phyloP scores from a whole-genome alignment of 2,797 vertebrate species.

The Lagorchestes hirsutus region DNA sequence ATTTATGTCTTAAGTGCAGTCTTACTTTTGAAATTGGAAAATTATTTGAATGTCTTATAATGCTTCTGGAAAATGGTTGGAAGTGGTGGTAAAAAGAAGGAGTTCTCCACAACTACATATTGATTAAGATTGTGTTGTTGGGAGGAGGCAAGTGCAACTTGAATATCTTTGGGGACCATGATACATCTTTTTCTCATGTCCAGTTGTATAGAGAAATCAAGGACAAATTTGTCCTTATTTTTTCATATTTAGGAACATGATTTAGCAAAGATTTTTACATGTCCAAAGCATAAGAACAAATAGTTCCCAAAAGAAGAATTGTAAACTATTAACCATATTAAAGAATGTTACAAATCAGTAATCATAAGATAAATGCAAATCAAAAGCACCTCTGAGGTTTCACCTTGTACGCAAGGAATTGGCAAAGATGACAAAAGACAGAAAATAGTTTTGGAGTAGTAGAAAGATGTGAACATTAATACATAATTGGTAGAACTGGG shows the following conservation, averaged over 20 bases:
- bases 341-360: not conserved
- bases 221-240: conserved; percentile 36
- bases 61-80: conserved; percentile 51
- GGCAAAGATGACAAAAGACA: not conserved
- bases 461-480: not conserved
- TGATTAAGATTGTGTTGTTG: conserved; percentile 45
- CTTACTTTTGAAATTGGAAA: conserved; percentile 51
- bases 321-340: not conserved
- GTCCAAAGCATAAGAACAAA: not conserved
- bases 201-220: conserved; percentile 48
- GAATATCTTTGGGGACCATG: conserved; percentile 47
- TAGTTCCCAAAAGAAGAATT: not conserved
- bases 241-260: conserved; percentile 17
- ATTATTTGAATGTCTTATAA: conserved; percentile 5
- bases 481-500: not conserved
- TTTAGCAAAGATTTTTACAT: conserved; percentile 31
- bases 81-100: conserved; percentile 3
- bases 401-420: not conserved
- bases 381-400: not conserved
- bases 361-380: not conserved
- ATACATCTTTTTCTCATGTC: not conserved
- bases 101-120: conserved; percentile 12
- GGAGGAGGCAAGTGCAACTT: conserved; percentile 40
- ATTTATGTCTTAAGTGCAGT: conserved; percentile 10
- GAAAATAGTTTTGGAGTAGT: not conserved